Evolutionary conservation across 2,888 invertebrate species (phyloP).

Genomic region (Pseudococcus longispinus): DNA sequence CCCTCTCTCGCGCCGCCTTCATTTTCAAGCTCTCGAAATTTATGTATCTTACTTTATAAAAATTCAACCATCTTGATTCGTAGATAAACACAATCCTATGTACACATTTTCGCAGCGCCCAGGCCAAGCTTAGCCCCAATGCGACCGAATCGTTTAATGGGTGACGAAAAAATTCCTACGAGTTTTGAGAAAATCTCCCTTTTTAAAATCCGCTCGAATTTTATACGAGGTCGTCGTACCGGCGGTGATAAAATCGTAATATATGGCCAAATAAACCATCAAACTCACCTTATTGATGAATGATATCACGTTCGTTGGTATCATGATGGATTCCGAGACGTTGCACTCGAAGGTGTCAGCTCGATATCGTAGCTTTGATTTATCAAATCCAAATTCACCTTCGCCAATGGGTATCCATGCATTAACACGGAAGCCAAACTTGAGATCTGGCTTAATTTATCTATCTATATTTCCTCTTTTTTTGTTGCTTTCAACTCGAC

Average conservation of each 20-base stretch:
- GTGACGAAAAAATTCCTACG: neutral
- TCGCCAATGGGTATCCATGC: neutral
- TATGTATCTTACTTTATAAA: conserved; percentile 32
- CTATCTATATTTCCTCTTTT: neutral
- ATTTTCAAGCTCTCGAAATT: conserved; percentile 16
- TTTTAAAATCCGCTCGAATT: neutral
- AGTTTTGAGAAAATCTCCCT: neutral
- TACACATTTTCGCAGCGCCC: neutral
- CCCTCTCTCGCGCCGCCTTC: neutral
- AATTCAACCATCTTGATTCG: conserved; percentile 40
- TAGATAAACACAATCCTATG: conserved; percentile 9
- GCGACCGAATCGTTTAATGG: neutral
- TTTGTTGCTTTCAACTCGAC: neutral
- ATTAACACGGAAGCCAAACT: neutral
- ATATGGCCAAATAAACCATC: neutral
- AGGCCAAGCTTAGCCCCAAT: neutral
- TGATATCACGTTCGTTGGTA: conserved; percentile 89
- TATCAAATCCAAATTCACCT: neutral
- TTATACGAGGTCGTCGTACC: neutral
- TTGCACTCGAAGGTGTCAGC: neutral
- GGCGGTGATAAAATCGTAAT: neutral
- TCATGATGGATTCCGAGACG: conserved; percentile 69
- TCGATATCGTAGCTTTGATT: neutral
- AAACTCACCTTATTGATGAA: conserved; percentile 90
- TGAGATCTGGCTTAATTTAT: neutral